Evolutionary conservation across 2,797 vertebrate species (phyloP), one percentile per base, ranked within the genome.

Genomic region (Acridotheres tristis): DNA sequence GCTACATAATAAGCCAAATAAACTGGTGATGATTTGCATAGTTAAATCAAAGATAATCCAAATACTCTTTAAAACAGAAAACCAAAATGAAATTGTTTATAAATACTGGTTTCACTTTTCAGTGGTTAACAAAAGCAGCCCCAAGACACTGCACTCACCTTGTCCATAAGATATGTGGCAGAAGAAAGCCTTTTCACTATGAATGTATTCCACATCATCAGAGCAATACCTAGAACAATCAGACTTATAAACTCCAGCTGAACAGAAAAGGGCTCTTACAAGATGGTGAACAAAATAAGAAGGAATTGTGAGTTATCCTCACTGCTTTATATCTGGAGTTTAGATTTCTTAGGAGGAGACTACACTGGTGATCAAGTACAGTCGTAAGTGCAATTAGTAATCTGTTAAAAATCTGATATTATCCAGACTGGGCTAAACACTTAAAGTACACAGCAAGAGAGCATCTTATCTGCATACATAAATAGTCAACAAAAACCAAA

Each of bases 131-230:
- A 80, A 87, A 55, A 85, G 45, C 6, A 88, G 50, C 51, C 48
- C 83, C 55, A 50, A 30, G 72, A 57, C 7, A 48, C 13, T 38
- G 40, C 19, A 40, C 94, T 92, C 90, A 99, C 99, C 98, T 99
- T 99, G 95, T 99, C 99, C 98, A 99, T 98, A 63, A 99, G 97
- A 96, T 98, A 99, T 0, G 99, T 98, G 55, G 99, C 98, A 36
- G 99, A 98, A 30, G 99, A 99, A 96, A 99, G 98, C 47, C 99
- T 98, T 95, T 99, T 99, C 27, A 99, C 99, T 40, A 99, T 97
- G 95, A 99, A 99, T 0, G 99, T 99, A 42, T 98, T 99, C 99
- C 99, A 99, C 99, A 99, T 99, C 99, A 99, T 99, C 30, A 98
- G 90, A 5, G 98, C 98, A 11, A 99, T 98, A 61, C 99, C 99